Base-by-base conservation (phyloP, 2,797 vertebrate species). In the Eidolon dupreanum region DNA sequence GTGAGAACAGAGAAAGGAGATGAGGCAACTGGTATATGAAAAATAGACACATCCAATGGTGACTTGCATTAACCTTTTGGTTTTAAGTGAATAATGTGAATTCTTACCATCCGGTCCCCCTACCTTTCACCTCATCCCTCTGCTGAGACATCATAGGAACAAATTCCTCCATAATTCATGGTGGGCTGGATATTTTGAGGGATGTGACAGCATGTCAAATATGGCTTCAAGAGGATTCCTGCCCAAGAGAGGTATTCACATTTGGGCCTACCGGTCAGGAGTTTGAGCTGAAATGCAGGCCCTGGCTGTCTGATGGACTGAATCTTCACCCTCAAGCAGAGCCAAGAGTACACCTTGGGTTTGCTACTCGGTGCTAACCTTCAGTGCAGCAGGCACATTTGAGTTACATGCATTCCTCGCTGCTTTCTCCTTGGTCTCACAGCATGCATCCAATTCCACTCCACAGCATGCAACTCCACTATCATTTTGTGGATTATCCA, bases 251-350 rank as follows among this genome's bases (percentile, higher is more conserved):
- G 73, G 26, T 83, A 61, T 89, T 85, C 19, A n/a, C 63, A 61
- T 89, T n/a, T 92, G 79, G 38, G 7, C n/a, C 78, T n/a, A 63
- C 38, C 31, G 22, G 8, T 65, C 49, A 92, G 31, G 20, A 81
- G n/a, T 88, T 88, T 51, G 15, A 90, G 66, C 61, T 88, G 81
- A 96, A 90, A 93, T 65, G 36, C 41, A 95, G 81, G 19, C 41
- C 36, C 38, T 6, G 51, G 33, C 59, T 81, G 43, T 24, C 61
- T 81, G 38, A n/a, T 88, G 19, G 26, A 46, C 70, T 85, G 84
- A 84, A 59, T 95, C 46, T 84, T 92, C 33, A 92, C 16, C 55
- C 24, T 59, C 1, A 51, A 55, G 36, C 70, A 94, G 43, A 97
- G 33, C 53, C 24, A 75, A 63, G 43, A 74, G 33, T 28, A 59